Conservation (phyloP, 2,113 vertebrate genomes). For the Entelurus aequoreus region DNA sequence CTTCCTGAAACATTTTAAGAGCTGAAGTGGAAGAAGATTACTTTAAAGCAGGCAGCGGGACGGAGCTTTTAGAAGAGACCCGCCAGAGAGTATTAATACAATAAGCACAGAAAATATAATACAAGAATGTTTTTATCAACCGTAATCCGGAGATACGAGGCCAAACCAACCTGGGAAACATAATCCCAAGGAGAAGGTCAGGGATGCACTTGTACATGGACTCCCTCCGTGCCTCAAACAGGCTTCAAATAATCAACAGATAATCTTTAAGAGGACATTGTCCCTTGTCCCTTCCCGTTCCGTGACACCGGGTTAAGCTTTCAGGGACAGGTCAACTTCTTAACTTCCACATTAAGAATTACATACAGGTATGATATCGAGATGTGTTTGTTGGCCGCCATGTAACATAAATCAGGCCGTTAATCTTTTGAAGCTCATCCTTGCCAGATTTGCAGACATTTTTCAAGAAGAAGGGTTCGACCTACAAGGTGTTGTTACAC, state of each 20-base stretch:
- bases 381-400: too few species aligned
- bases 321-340: conserved; percentile 24
- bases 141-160: conserved; percentile 71
- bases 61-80: conserved; percentile 58
- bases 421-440: too few species aligned
- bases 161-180: conserved; percentile 59
- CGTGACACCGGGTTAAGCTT: conserved; percentile 14
- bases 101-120: conserved; percentile 73
- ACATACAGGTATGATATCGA: too few species aligned
- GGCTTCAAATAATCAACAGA: conserved; percentile 57
- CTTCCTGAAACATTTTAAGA: conserved; percentile 58
- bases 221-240: conserved; percentile 33
- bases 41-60: conserved; percentile 51
- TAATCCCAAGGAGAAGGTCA: conserved; percentile 74
- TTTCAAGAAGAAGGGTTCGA: too few species aligned
- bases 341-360: conserved; percentile 10
- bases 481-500: too few species aligned
- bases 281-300: conserved; percentile 22
- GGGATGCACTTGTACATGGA: conserved; percentile 25
- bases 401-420: too few species aligned
- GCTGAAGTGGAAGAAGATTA: conserved; percentile 73
- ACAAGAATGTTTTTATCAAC: conserved; percentile 75
- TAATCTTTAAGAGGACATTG: conserved; percentile 61
- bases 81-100: conserved; percentile 68
- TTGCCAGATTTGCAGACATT: too few species aligned